Evolutionary conservation across 2,113 vertebrate species (phyloP).

Genomic region (Paradoxurus hermaphroditus): DNA sequence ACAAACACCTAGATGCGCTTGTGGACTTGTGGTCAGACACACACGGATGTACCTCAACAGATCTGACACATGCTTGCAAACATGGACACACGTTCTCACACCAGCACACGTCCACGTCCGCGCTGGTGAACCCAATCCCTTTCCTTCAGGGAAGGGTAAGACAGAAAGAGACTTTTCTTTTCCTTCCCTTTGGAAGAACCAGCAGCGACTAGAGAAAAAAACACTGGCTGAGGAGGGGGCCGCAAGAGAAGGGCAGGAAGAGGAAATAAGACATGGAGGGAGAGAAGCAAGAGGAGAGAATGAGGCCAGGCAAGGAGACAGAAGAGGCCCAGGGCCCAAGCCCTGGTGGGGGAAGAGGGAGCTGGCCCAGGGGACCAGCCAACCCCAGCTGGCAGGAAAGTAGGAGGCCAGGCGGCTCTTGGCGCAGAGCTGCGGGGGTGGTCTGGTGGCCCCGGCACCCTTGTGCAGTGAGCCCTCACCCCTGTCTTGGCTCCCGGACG

Average conservation of each 20-base stretch:
- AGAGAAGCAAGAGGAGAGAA: not conserved
- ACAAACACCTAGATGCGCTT: not conserved
- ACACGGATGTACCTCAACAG: not conserved
- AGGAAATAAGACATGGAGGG: not conserved
- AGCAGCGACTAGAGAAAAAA: not conserved
- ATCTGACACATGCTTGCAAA: not conserved
- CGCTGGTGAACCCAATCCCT: not conserved
- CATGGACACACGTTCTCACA: not conserved
- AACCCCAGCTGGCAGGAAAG: not conserved
- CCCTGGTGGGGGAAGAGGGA: not conserved
- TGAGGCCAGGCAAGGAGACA: not conserved
- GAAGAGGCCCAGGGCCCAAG: not conserved
- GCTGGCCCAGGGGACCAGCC: not conserved
- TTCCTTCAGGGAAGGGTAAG: not conserved
- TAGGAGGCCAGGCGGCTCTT: not conserved
- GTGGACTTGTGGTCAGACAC: not conserved
- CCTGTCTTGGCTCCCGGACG: not conserved
- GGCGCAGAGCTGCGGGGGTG: not conserved
- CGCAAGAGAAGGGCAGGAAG: not conserved
- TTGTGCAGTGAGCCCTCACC: not conserved
- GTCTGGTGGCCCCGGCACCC: not conserved
- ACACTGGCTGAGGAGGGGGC: not conserved
- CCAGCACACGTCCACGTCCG: not conserved
- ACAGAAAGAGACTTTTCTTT: not conserved
- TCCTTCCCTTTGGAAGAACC: slow-evolving; percentile 13